Percentiles rank a stretch among this genome's conserved stretches.
These are phyloP conservation scores for Lipophrys pholis DNA, from an alignment of 2,113 vertebrate genomes.

Conservation along the genomic window DNA sequence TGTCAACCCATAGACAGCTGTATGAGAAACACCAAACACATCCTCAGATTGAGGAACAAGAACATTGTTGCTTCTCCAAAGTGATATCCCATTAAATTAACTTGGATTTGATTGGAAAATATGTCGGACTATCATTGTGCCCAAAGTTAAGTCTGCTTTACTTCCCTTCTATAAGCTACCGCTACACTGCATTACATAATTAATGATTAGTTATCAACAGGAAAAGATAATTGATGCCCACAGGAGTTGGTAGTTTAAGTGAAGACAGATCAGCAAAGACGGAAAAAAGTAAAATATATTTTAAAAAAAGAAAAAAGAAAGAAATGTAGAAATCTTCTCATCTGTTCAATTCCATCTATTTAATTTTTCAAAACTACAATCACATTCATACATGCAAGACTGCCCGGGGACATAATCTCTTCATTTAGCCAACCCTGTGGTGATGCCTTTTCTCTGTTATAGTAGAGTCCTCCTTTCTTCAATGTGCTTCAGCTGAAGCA, in stretches of 20 bases:
- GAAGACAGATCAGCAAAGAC: constrained; percentile 57
- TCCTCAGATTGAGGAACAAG: constrained; percentile 21
- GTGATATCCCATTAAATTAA: constrained; percentile 48
- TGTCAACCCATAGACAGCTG: constrained; percentile 11
- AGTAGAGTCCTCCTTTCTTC: constrained; percentile 16
- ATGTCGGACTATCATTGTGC: constrained; percentile 50
- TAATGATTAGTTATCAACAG: constrained; percentile 72
- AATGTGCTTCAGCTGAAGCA: constrained; percentile 15
- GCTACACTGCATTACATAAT: constrained; percentile 66
- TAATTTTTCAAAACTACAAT: constrained; percentile 45
- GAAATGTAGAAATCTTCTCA: constrained; percentile 11
- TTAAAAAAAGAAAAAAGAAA: background rate
- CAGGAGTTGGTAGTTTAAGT: constrained; percentile 62
- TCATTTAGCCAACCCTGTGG: constrained; percentile 45
- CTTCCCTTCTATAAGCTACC: constrained; percentile 38
- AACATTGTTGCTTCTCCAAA: constrained; percentile 30
- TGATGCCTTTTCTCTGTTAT: constrained; percentile 42
- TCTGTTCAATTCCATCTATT: constrained; percentile 31
- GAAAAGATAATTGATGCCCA: constrained; percentile 66
- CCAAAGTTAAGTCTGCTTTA: constrained; percentile 56
- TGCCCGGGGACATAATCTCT: constrained; percentile 35
- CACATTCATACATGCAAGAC: constrained; percentile 43
- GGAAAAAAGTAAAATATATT: constrained; percentile 43
- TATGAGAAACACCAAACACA: background rate
- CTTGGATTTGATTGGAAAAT: constrained; percentile 57